phyloP scores from a whole-genome alignment of 2,113 vertebrate species.

The Podarcis muralis region DNA sequence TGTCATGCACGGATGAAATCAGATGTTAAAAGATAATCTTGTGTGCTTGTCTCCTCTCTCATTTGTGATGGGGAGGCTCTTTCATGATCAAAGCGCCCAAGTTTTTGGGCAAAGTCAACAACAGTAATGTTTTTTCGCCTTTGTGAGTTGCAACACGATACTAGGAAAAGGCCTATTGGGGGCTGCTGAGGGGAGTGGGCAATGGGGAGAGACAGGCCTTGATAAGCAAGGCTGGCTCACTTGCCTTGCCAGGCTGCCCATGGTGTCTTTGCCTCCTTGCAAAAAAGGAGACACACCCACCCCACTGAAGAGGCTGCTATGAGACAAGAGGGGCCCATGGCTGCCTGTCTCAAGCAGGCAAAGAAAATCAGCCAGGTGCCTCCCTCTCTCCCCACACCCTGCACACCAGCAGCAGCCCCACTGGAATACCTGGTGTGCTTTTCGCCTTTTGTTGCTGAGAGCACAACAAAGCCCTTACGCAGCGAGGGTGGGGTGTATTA shows the following conservation, averaged over 20 bases:
- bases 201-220: too few species aligned
- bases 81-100: neutral
- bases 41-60: neutral
- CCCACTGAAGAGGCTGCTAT: neutral
- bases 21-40: neutral
- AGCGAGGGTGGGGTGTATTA: slow-evolving; percentile 23
- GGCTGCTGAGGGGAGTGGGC: neutral
- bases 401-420: neutral
- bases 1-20: neutral
- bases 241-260: neutral
- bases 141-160: neutral
- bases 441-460: accelerated
- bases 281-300: neutral
- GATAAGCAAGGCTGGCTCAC: neutral
- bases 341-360: neutral
- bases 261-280: neutral
- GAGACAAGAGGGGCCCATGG: neutral
- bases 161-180: neutral
- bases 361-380: neutral
- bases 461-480: neutral
- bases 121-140: neutral
- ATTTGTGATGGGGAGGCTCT: neutral
- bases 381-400: accelerated
- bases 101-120: neutral
- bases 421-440: neutral